A percentile compares a stretch with the other conserved stretches of the same genome.
These are phyloP conservation scores for Trinorchestia longiramus DNA, from an alignment of 1,140 invertebrate species.

Conservation along the genomic window DNA sequence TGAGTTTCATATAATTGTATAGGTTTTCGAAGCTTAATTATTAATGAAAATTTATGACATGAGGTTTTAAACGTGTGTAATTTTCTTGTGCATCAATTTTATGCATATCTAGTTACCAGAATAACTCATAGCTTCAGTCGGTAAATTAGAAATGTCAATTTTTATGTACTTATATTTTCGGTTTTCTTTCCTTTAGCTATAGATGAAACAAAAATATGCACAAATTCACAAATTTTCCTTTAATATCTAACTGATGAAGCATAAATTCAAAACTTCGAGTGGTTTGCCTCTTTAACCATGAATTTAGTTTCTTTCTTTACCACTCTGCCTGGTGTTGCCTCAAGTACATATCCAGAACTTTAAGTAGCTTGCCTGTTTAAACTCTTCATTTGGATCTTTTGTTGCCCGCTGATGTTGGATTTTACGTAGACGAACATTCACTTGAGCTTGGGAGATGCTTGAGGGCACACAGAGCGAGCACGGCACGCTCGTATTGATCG, in stretches of 20 bases:
- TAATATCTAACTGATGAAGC: not conserved
- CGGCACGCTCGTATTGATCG: not conserved
- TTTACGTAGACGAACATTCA: not conserved
- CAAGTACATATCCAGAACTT: too few relatives aligned
- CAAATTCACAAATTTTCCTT: not conserved
- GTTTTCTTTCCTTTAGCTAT: not conserved
- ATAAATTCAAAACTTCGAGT: not conserved
- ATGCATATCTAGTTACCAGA: not conserved
- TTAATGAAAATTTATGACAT: not conserved
- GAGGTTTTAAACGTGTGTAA: not conserved
- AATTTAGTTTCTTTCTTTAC: too few relatives aligned
- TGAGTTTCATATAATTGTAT: too few relatives aligned
- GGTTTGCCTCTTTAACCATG: too few relatives aligned
- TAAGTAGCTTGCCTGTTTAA: too few relatives aligned
- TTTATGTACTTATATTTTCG: not conserved
- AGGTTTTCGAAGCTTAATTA: not conserved
- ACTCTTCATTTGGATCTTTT: too few relatives aligned
- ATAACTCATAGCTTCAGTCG: not conserved
- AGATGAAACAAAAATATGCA: not conserved
- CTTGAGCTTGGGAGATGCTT: not conserved
- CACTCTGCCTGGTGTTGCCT: too few relatives aligned
- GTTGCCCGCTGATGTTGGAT: too few relatives aligned
- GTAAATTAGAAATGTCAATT: not conserved
- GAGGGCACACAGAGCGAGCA: not conserved
- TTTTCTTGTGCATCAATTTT: not conserved